A percentile compares a stretch with the other conserved stretches of the same genome.
These are phyloP conservation scores for Baccha elongata DNA, from an alignment of 2,888 invertebrate species.

Conservation along the genomic window DNA sequence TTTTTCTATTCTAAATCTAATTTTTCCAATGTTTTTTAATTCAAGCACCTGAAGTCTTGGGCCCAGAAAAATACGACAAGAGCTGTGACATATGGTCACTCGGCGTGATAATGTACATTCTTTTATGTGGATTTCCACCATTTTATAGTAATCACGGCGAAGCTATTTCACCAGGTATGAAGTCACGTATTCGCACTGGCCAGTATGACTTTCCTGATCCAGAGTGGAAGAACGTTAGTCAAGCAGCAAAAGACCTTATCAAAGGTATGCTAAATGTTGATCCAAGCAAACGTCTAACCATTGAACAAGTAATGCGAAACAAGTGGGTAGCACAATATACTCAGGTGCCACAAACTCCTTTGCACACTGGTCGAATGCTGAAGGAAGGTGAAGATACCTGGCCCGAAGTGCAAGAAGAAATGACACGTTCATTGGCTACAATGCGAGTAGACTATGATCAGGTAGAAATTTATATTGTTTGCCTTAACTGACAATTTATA, in stretches of 20 bases:
- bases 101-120: slow-evolving; percentile 99
- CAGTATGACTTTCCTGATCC: slow-evolving; percentile 98
- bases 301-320: slow-evolving; percentile 94
- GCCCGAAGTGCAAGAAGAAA: slow-evolving; percentile 99
- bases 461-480: slow-evolving; percentile 80
- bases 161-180: slow-evolving; percentile 99
- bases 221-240: slow-evolving; percentile 97
- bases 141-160: slow-evolving; percentile 99
- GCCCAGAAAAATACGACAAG: slow-evolving; percentile 98
- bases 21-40: slow-evolving; percentile 61
- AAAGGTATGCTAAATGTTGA: slow-evolving; percentile 97
- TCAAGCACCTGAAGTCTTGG: slow-evolving; percentile 91
- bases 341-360: slow-evolving; percentile 96
- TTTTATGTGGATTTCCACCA: slow-evolving; percentile 99
- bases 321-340: slow-evolving; percentile 93
- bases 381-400: slow-evolving; percentile 96
- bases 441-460: slow-evolving; percentile 99
- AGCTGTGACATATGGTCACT: slow-evolving; percentile 99
- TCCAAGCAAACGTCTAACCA: slow-evolving; percentile 93
- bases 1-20: no score
- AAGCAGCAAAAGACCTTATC: slow-evolving; percentile 97
- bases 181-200: slow-evolving; percentile 92
- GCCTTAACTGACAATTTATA: background rate
- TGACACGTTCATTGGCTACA: slow-evolving; percentile 98
- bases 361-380: slow-evolving; percentile 94